These are phyloP conservation scores for Ophioninae sp. DNA, from an alignment of 2,888 invertebrate species.

Conservation along the genomic window DNA sequence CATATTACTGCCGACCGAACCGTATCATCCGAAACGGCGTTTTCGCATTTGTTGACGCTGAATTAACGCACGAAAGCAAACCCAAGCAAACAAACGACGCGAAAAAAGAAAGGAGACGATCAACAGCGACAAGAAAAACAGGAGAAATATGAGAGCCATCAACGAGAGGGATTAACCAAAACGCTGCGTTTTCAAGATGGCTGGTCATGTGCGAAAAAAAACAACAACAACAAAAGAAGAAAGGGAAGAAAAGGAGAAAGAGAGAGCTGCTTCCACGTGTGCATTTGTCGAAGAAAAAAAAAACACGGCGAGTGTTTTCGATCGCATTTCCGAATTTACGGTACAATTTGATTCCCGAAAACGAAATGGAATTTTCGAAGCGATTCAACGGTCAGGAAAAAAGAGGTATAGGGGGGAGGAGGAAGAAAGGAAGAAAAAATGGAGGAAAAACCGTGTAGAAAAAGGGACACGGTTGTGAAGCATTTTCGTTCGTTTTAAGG, in stretches of 20 bases:
- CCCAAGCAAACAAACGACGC: no score
- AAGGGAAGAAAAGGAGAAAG: neutral
- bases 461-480: conserved; percentile 29
- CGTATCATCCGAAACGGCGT: conserved; percentile 61
- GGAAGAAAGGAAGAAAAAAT: conserved; percentile 24
- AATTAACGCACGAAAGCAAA: conserved; percentile 31
- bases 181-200: no score
- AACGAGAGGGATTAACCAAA: no score
- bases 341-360: conserved; percentile 57
- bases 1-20: conserved; percentile 67
- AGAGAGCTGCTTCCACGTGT: conserved; percentile 11
- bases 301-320: conserved; percentile 18
- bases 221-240: conserved; percentile 27
- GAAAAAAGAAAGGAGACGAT: neutral
- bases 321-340: conserved; percentile 42
- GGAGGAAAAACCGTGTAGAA: conserved; percentile 53
- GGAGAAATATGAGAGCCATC: no score
- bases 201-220: conserved; percentile 3
- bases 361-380: neutral
- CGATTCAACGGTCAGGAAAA: neutral
- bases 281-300: no score
- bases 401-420: conserved; percentile 2
- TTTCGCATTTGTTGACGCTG: conserved; percentile 64
- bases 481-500: conserved; percentile 36
- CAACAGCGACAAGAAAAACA: conserved; percentile 4